These are phyloP conservation scores for Drosophila paulistorum DNA, from an alignment of 1,140 invertebrate genomes.

Conservation along the genomic window DNA sequence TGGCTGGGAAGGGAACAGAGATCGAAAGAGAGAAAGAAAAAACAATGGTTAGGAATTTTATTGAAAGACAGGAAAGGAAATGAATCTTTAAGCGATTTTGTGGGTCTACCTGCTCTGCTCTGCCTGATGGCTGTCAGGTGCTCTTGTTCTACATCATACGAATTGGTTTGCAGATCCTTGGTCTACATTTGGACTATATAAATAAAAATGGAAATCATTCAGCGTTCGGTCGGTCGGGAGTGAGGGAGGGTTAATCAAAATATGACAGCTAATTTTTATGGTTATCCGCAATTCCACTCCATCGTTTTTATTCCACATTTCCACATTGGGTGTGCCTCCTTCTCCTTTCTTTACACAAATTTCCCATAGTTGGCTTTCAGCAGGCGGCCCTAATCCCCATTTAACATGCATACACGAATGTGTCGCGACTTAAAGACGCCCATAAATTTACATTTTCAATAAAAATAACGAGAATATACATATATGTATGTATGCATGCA, in stretches of 20 bases:
- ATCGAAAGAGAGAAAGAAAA: neutral
- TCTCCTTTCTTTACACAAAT: neutral
- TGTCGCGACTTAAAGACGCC: conserved; percentile 74
- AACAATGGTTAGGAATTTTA: conserved; percentile 5
- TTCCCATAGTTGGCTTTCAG: conserved; percentile 7
- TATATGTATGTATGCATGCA: conserved; percentile 14
- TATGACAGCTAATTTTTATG: conserved; percentile 68
- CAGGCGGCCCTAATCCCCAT: conserved; percentile 62
- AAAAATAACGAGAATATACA: conserved; percentile 62
- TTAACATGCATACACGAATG: conserved; percentile 75
- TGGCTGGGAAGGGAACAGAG: neutral
- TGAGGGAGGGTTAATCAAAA: conserved; percentile 48
- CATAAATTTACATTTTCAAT: conserved; percentile 80
- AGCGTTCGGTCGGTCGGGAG: neutral
- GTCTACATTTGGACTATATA: conserved; percentile 19
- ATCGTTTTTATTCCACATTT: too few relatives aligned
- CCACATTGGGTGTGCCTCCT: too few relatives aligned
- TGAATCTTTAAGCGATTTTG: conserved; percentile 9
- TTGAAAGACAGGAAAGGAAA: neutral
- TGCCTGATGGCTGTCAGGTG: neutral
- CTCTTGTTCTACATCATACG: neutral
- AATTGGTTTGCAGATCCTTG: neutral
- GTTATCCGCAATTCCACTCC: neutral
- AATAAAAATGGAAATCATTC: conserved; percentile 24
- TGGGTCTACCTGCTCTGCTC: too few relatives aligned